A percentile compares a stretch with the other conserved stretches of the same genome.
phyloP scores from a whole-genome alignment of 2,113 vertebrate species.

The Alligator sinensis region DNA sequence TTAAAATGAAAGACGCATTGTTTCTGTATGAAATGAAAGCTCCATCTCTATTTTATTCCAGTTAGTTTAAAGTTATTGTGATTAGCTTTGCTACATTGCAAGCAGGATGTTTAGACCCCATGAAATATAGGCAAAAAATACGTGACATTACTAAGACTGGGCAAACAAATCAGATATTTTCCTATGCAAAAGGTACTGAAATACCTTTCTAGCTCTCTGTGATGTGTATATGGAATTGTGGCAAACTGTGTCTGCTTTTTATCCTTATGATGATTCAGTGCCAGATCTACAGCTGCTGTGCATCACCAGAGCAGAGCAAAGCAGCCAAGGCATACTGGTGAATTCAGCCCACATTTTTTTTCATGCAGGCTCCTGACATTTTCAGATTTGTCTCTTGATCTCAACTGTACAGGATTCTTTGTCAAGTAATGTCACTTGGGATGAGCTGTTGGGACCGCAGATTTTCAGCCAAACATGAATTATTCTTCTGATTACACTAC shows the following conservation, averaged over 20 bases:
- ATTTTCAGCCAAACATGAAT: conserved; percentile 64
- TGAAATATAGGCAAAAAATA: neutral
- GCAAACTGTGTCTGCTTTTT: rapidly evolving
- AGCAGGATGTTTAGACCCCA: neutral
- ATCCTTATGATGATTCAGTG: neutral
- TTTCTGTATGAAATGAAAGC: neutral
- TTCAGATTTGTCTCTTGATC: conserved; percentile 36
- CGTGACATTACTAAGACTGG: neutral
- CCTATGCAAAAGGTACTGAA: neutral
- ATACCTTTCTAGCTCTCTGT: rapidly evolving
- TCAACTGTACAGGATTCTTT: conserved; percentile 24
- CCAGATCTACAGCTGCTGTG: rapidly evolving
- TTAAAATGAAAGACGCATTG: rapidly evolving
- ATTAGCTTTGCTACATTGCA: rapidly evolving
- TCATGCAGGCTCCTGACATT: conserved; percentile 30
- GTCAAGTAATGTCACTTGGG: conserved; percentile 61
- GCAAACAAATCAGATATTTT: neutral
- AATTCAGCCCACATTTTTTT: neutral
- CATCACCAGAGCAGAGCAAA: rapidly evolving
- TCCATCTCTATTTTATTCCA: neutral
- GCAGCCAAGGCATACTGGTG: rapidly evolving
- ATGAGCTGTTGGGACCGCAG: conserved; percentile 65
- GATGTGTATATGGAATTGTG: rapidly evolving
- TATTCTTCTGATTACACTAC: conserved; percentile 61
- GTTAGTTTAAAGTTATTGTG: neutral